Base-by-base conservation (phyloP, 53 echinoderm and acorn worm species). In the Apostichopus leukothele region DNA sequence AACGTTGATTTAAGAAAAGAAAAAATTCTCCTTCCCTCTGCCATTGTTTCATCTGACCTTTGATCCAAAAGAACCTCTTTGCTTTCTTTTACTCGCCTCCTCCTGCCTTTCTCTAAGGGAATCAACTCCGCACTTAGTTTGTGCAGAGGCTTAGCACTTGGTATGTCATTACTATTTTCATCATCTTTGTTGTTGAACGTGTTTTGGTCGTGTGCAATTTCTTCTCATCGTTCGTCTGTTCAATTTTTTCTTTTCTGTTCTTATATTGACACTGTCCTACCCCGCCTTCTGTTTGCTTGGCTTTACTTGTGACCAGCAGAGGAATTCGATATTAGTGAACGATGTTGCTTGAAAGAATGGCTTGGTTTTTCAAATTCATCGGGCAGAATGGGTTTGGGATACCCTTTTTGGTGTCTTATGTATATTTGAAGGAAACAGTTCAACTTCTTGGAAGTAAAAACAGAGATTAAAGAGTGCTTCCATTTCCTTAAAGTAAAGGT, bases 151-250 rank as follows among this genome's bases (percentile, higher is more conserved):
- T 86, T 86, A 68, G 86, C 86, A 86, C 86, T 51, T 86, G 86
- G 86, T 86, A 86, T 50, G 86, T 86, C 86, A 9, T 19, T 83
- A 39, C 81, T 81, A 81, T 55, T 81, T 19, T 81, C 54, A 81
- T 81, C 54, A 20, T 54, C 55, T n/a, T 19, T 81, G 39, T 81
- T 23, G 78, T 8, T 51, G 9, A 6, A 14, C 66, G 9, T 90
- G 6, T 59, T 20, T 13, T 20, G 20, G 54, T 50, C 67, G 39
- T 50, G 16, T 84, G 78, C 14, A n/a, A 16, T 16, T n/a, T 71
- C 20, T 18, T 71, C 20, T 71, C 94, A 86, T 95, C 92, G 84
- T 92, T 93, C 91, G 95, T 94, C 39, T 39, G 39, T 39, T 39
- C 39, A 39, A 39, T 2, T 39, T 39, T 39, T 92, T 94, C 96